phyloP scores from a whole-genome alignment of 2,888 invertebrate species.

The Tupiocoris notatus region DNA sequence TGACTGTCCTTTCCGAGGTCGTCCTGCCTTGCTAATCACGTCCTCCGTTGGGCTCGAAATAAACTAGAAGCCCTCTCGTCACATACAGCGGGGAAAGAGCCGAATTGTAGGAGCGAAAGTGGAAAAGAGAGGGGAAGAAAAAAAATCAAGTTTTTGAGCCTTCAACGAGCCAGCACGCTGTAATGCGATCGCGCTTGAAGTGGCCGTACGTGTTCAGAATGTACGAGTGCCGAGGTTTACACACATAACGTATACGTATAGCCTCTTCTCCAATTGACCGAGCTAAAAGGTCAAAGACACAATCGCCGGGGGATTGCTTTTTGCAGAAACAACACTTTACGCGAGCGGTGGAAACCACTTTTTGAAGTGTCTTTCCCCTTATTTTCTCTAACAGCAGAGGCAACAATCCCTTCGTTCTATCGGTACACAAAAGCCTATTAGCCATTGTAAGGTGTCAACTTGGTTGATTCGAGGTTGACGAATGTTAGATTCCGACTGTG shows the following conservation, averaged over 20 bases:
- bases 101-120: not conserved
- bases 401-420: too few species aligned
- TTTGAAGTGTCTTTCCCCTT: not conserved
- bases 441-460: too few species aligned
- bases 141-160: slow-evolving; percentile 15
- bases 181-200: slow-evolving; percentile 32
- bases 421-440: too few species aligned
- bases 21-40: too few species aligned
- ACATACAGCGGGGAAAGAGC: not conserved
- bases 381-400: not conserved
- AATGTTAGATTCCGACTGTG: too few species aligned
- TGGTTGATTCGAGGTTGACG: too few species aligned
- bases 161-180: not conserved
- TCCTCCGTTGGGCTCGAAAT: not conserved
- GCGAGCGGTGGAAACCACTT: not conserved
- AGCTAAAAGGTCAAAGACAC: slow-evolving; percentile 30
- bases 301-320: slow-evolving; percentile 23
- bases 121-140: not conserved
- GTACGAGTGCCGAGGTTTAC: slow-evolving; percentile 11
- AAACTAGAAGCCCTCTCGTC: not conserved
- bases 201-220: slow-evolving; percentile 24
- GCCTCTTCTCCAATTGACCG: slow-evolving; percentile 19
- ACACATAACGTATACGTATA: slow-evolving; percentile 9
- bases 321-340: slow-evolving; percentile 19
- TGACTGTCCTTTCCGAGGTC: too few species aligned